phyloP scores from a whole-genome alignment of 2,888 invertebrate species.

The Opisthograptis luteolata region DNA sequence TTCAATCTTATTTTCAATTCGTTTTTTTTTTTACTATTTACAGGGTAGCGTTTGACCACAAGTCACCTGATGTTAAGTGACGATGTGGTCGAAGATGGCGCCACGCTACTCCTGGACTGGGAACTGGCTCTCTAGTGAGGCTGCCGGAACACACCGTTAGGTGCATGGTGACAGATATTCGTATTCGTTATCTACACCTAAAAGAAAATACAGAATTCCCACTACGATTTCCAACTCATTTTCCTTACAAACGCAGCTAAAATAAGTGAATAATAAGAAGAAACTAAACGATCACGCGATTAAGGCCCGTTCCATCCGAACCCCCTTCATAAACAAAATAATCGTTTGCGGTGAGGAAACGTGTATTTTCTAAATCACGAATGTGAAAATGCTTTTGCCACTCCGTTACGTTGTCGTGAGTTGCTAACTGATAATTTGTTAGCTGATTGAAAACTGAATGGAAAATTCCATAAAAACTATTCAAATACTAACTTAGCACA shows the following conservation, averaged over 20 bases:
- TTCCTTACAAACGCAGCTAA: conserved; percentile 4
- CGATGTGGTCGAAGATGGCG: too few species aligned
- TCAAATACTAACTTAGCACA: background rate
- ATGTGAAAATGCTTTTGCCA: conserved; percentile 67
- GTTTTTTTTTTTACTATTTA: too few species aligned
- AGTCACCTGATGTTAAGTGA: too few species aligned
- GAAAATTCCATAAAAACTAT: conserved; percentile 1
- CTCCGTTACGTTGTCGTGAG: conserved; percentile 49
- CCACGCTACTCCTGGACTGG: too few species aligned
- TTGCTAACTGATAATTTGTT: conserved; percentile 47
- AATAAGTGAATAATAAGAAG: conserved; percentile 51
- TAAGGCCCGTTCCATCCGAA: conserved; percentile 48
- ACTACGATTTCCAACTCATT: background rate
- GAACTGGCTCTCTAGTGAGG: too few species aligned
- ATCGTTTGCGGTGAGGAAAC: conserved; percentile 75
- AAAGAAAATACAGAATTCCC: too few species aligned
- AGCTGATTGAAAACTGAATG: conserved; percentile 35
- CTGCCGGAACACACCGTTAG: too few species aligned
- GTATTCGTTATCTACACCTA: too few species aligned
- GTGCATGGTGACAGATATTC: too few species aligned
- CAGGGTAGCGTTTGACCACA: too few species aligned
- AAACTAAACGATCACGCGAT: conserved; percentile 62
- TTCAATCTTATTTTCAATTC: too few species aligned
- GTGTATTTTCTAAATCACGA: conserved; percentile 76
- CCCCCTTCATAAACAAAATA: conserved; percentile 69